Evolutionary conservation across 2,797 vertebrate species (phyloP).

Genomic region (Taeniopygia guttata): DNA sequence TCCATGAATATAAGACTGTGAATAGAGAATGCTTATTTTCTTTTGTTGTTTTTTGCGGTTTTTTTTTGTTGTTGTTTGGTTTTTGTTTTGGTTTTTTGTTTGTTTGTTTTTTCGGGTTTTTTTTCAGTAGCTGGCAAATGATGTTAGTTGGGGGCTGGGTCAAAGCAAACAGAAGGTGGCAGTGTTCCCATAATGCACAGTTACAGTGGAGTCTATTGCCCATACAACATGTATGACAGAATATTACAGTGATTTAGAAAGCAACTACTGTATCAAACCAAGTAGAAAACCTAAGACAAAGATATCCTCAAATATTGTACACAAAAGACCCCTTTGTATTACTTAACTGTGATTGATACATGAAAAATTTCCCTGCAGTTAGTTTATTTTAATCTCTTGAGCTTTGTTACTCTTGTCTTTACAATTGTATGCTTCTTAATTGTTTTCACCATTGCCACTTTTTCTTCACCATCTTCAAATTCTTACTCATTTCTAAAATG

Average conservation of each 20-base stretch:
- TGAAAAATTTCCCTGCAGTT: background rate
- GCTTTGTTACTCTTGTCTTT: background rate
- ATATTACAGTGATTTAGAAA: background rate
- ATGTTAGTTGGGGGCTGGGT: background rate
- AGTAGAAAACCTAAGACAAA: background rate
- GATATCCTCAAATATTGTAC: background rate
- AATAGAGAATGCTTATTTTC: background rate
- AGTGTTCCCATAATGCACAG: background rate
- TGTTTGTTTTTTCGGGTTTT: too few relatives aligned
- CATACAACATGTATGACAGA: background rate
- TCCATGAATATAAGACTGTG: background rate
- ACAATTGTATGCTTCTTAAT: background rate
- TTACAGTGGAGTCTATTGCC: background rate
- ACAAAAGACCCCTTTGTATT: fast-evolving
- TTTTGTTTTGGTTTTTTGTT: too few relatives aligned
- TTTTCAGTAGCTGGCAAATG: background rate
- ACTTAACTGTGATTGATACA: background rate
- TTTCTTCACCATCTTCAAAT: background rate
- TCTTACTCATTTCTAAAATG: background rate
- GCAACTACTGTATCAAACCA: background rate
- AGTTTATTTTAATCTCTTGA: background rate
- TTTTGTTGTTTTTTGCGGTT: background rate
- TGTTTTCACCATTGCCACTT: background rate
- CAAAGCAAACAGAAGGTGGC: background rate
- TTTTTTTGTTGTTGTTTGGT: too few relatives aligned